Evolutionary conservation across 1,140 invertebrate species (phyloP), one percentile per base, ranked within the genome.

Genomic region (Bombus superbus): DNA sequence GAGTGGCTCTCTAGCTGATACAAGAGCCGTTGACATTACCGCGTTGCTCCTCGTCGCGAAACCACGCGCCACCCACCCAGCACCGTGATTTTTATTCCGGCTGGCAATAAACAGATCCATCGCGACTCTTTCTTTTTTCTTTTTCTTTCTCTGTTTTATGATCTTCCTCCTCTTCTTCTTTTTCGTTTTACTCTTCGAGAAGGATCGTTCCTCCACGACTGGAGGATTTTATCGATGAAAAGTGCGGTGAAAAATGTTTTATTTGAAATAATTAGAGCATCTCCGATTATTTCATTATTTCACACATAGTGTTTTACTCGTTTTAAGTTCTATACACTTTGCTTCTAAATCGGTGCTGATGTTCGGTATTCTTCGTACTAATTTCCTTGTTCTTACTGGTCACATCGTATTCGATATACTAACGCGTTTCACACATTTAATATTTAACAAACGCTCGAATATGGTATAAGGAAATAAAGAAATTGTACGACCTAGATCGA

Each of bases 71-170:
- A 69, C 62, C 53, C 73, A 53, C 25, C 81, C 44, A 57, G 47
- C 32, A 72, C 38, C n/a, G 72, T 59, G 85, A 53, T 57, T 89
- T 89, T 89, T 89, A 80, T 89, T 79, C 76, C 42, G 32, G 13
- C 83, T 44, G 86, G 86, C 87, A 76, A 89, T 89, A 89, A 89
- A 89, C 87, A 88, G 88, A 89, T 89, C 66, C 74, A 62, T 66
- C 32, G 66, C 68, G 73, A 77, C 77, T 69, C 69, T 71, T 77
- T 25, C 69, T 71, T 68, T 25, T 47, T 80, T 64, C 38, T 13
- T 53, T 38, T 57, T 62, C 62, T n/a, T 47, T 64, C 22, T 66
- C 71, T 22, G 40, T 28, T 88, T 85, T 79, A 62, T 57, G 57
- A 18, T 62, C 64, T 32, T 66, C 53, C 47, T 47, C 35, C 9